A percentile compares a stretch with the other conserved stretches of the same genome.
phyloP scores from a whole-genome alignment of 2,888 invertebrate species.

The Meta bourneti region DNA sequence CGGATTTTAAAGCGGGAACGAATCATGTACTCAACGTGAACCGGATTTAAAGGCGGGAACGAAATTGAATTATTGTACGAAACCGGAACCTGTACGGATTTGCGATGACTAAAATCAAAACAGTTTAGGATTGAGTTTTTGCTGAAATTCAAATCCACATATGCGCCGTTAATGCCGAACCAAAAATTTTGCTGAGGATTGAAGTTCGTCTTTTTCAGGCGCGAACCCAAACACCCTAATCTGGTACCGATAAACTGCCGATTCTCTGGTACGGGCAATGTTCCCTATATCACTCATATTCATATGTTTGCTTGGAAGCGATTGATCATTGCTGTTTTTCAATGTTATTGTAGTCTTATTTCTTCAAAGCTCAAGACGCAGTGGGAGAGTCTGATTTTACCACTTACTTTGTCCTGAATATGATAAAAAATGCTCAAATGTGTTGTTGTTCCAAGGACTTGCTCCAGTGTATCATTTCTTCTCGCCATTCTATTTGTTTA shows the following conservation, averaged over 20 bases:
- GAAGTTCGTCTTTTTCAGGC: no score
- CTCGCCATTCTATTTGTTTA: constrained; percentile 39
- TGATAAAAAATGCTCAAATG: constrained; percentile 40
- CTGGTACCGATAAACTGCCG: no score
- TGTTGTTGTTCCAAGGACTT: constrained; percentile 22
- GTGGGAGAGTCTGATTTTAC: constrained; percentile 23
- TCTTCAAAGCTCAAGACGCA: constrained; percentile 23
- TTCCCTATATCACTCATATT: no score
- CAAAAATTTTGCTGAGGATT: no score
- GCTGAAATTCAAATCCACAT: no score
- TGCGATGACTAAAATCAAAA: background rate
- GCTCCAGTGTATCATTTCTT: background rate
- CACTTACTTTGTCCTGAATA: constrained; percentile 5
- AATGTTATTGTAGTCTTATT: background rate
- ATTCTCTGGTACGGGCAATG: no score
- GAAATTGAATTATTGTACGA: background rate
- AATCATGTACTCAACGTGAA: background rate
- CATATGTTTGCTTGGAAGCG: background rate
- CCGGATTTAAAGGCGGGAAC: constrained; percentile 1
- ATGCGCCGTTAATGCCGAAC: no score
- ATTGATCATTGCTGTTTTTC: constrained; percentile 3
- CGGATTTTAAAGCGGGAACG: background rate
- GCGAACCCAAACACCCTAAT: no score
- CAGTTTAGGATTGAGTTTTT: background rate
- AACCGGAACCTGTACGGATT: background rate